Base-by-base conservation (phyloP, 1,140 invertebrate genomes). In the Nephotettix cincticeps region DNA sequence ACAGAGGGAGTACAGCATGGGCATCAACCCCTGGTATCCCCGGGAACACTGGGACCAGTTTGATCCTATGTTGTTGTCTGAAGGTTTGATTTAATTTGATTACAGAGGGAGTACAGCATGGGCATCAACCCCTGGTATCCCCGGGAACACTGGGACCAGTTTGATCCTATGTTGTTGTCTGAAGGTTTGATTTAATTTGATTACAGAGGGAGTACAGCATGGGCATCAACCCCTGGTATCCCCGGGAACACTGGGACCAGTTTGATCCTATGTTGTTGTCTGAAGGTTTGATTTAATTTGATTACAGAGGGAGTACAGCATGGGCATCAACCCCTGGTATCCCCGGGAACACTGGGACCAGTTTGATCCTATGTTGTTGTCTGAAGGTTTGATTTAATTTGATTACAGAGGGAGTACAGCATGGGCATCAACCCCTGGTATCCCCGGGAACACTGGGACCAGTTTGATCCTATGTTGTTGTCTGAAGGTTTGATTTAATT, bases 211-310 rank as follows among this genome's bases (percentile, higher is more conserved):
- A 95, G 81, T 85, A 87, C 69, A 86, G 85, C 78, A 83, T 76
- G 43, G 91, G 91, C 0, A 82, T 88, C 27, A 87, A 94, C 83
- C 91, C 92, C 0, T 93, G 92, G 84, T 90, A 91, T 77, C 90
- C 93, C 0, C 82, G 94, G 28, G 93, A 96, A 78, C 83, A 92
- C 66, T 98, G 95, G 96, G 89, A 96, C 80, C 90, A 93, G 0
- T 97, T 92, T 78, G 95, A 98, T 82, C 96, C 96, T 0, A 96
- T 96, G 88, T 82, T 98, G 17, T 85, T 98, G 1, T 95, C 94
- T 0, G 96, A 98, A 82, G 95, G 94, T n/a, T n/a, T n/a, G n/a
- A n/a, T n/a, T 14, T 85, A 54, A 9, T 66, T 14, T 11, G 11
- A 11, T 72, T 78, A 1, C 76, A 94, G 90, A 84, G 88, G 68